These are phyloP conservation scores for Dascyllus trimaculatus DNA, from an alignment of 2,113 vertebrate species.

Conservation along the genomic window DNA sequence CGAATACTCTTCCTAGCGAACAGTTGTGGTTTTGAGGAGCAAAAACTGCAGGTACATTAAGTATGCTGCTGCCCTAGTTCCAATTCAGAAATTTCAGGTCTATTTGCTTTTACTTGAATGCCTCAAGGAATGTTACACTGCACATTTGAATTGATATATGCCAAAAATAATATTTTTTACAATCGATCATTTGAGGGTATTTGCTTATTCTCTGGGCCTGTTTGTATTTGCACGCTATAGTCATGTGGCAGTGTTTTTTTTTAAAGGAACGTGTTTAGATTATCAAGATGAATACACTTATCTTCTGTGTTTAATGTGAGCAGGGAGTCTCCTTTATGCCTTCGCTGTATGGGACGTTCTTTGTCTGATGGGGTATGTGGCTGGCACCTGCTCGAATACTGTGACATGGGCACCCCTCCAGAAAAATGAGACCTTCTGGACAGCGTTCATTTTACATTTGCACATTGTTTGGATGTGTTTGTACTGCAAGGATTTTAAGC, in stretches of 20 bases:
- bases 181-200: not conserved
- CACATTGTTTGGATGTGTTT: too few species aligned
- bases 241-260: not conserved
- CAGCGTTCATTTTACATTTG: not conserved
- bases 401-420: conserved; percentile 31
- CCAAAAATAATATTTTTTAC: not conserved
- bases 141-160: not conserved
- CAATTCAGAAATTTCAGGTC: not conserved
- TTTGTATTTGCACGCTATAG: not conserved
- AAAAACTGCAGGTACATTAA: conserved; percentile 1
- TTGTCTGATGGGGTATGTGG: conserved; percentile 45
- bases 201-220: not conserved
- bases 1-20: not conserved
- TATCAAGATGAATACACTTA: not conserved
- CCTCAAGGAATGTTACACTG: not conserved
- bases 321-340: not conserved
- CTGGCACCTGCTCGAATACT: conserved; percentile 6
- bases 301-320: not conserved
- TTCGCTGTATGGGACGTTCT: not conserved
- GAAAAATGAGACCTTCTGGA: not conserved
- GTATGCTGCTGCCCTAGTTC: conserved; percentile 38
- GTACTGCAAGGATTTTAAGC: too few species aligned
- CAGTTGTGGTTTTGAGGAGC: conserved; percentile 8
- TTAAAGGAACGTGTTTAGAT: not conserved
- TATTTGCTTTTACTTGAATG: not conserved